Evolutionary conservation across 2,888 invertebrate species (phyloP), one percentile per base, ranked within the genome.

Genomic region (Chrysotoxum bicinctum): DNA sequence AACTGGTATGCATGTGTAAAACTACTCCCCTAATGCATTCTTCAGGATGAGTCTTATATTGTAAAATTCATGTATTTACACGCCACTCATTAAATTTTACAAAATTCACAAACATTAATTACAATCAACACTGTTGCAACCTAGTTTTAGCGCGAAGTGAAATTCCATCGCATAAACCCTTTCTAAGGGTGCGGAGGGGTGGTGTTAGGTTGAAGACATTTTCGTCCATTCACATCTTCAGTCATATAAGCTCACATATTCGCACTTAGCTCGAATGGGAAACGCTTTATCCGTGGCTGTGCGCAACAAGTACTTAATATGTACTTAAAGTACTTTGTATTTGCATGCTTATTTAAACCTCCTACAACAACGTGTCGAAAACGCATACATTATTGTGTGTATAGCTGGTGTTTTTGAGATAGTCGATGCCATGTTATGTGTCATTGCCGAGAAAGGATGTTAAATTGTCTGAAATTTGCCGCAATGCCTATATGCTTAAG

Each of bases 321-420:
- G 48, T 26, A 56, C 70, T 40, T 32, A 56, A 56, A 83, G 78
- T 70, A 70, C 78, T 69, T 70, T 50, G 62, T 37, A 56, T 45
- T 70, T 70, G 69, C 79, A 84, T 66, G 79, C 75, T 83, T 78
- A 69, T 83, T 83, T 83, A 83, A 78, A 52, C 74, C 78, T 64
- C 69, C 78, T 74, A 78, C 77, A 83, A 21, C 35, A 83, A 37
- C 35, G 58, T 66, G 56, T 52, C 73, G 56, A 82, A 82, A 77
- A 62, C 48, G 54, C 64, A 75, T 43, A 30, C 21, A 32, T 45
- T 50, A 21, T 19, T 40, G 16, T 21, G 9, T 35, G 9, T 12
- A 12, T 50, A 23, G 48, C 9, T 50, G 23, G 56, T 19, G 35
- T 56, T 54, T 48, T 58, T 60, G 60, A n/a, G 23, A 40, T 60